Conservation (phyloP, 2,797 vertebrate genomes). For the Microtus obscurus region DNA sequence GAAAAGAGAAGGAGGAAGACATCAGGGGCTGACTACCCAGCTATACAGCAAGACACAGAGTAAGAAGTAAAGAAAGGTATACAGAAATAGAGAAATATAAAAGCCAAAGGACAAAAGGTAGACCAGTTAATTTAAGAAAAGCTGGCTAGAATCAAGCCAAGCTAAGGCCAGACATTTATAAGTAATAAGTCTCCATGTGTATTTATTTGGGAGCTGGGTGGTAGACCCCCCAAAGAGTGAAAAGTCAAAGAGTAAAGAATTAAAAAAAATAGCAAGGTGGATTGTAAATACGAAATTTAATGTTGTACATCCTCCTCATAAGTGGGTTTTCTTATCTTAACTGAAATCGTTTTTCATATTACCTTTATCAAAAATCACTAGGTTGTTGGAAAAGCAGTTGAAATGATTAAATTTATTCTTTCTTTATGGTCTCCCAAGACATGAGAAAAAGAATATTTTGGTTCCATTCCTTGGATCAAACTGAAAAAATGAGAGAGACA, state of each 20-base stretch:
- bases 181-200: not conserved
- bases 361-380: slow-evolving; percentile 9
- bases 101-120: not conserved
- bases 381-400: not conserved
- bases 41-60: not conserved
- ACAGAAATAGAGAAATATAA: not conserved
- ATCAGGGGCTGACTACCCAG: not conserved
- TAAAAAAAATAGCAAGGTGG: not conserved
- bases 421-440: not conserved
- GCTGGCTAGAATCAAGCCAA: not conserved
- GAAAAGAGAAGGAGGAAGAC: not conserved
- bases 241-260: not conserved
- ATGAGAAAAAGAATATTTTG: slow-evolving; percentile 13
- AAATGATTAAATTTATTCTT: slow-evolving; percentile 20
- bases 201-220: not conserved
- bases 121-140: not conserved
- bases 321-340: not conserved
- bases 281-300: not conserved
- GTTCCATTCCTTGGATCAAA: not conserved
- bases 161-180: not conserved
- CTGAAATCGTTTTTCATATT: not conserved
- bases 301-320: not conserved
- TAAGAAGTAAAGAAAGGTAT: not conserved
- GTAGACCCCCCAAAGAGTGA: not conserved
- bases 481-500: not conserved